Evolutionary conservation across 2,797 vertebrate genomes (phyloP).

Genomic region (Nannoperca australis): DNA sequence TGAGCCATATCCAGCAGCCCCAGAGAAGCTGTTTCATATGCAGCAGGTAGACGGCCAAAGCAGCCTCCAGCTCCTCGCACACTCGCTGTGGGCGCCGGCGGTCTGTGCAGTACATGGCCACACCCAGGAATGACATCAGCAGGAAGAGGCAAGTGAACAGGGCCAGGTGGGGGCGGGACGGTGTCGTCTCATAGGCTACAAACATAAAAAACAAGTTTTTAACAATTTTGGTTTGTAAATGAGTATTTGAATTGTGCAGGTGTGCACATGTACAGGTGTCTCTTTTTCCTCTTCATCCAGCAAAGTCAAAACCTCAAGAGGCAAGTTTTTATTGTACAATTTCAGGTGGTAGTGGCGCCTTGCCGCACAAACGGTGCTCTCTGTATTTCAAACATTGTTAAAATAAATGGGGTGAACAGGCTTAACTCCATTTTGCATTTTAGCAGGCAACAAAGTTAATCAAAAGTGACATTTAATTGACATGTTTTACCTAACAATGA

Average conservation of each 20-base stretch:
- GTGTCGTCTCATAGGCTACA: slow-evolving; percentile 85
- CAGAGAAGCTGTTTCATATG: slow-evolving; percentile 88
- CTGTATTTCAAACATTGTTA: slow-evolving; percentile 21
- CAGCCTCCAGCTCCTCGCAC: slow-evolving; percentile 90
- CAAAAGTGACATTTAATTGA: background rate
- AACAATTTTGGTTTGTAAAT: slow-evolving; percentile 65
- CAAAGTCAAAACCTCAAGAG: background rate
- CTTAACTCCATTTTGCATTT: slow-evolving; percentile 2
- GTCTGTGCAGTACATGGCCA: slow-evolving; percentile 89
- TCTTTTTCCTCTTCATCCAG: background rate
- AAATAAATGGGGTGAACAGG: slow-evolving; percentile 18
- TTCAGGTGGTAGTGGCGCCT: slow-evolving; percentile 16
- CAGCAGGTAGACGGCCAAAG: slow-evolving; percentile 86
- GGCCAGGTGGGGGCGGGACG: slow-evolving; percentile 84
- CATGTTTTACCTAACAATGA: background rate
- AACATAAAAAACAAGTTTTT: slow-evolving; percentile 6
- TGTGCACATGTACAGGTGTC: background rate
- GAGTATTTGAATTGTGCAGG: slow-evolving; percentile 27
- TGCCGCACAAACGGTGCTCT: slow-evolving; percentile 19
- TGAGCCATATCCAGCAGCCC: slow-evolving; percentile 91
- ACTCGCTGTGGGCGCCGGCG: slow-evolving; percentile 80
- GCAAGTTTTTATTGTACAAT: background rate
- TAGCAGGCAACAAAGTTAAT: slow-evolving; percentile 23
- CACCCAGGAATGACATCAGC: slow-evolving; percentile 86
- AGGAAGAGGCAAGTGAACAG: slow-evolving; percentile 88